phyloP scores from a whole-genome alignment of 2,797 vertebrate genomes.

The Lepus townsendii region DNA sequence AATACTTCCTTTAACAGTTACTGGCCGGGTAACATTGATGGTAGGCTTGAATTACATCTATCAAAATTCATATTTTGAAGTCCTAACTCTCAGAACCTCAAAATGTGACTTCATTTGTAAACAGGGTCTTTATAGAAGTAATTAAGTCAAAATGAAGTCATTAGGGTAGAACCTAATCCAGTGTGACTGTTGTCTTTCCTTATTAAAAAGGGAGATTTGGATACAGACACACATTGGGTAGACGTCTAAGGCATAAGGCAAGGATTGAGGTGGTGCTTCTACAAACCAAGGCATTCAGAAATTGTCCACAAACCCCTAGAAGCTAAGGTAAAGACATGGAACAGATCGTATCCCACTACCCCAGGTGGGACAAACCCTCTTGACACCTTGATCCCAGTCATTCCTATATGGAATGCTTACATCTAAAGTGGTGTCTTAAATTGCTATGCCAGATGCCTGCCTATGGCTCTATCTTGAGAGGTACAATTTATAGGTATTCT shows the following conservation, averaged over 20 bases:
- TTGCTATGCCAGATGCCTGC: too few relatives aligned
- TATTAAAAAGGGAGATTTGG: neutral
- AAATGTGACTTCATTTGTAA: slow-evolving; percentile 38
- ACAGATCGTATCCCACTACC: neutral
- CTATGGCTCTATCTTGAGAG: neutral
- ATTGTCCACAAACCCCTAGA: neutral
- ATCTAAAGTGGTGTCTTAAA: too few relatives aligned
- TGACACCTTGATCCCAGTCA: neutral
- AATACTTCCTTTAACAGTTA: neutral
- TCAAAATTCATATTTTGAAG: neutral
- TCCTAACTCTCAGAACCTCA: neutral
- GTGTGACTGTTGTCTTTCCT: neutral
- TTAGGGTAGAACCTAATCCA: neutral
- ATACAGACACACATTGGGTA: neutral
- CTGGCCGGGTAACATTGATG: neutral
- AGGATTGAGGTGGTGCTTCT: neutral
- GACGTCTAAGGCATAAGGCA: neutral
- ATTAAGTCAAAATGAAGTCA: neutral
- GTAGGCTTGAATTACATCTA: neutral
- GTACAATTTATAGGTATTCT: neutral
- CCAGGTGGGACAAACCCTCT: neutral
- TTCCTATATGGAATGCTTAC: neutral
- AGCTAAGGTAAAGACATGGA: neutral
- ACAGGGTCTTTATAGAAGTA: neutral
- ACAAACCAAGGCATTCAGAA: neutral